These are phyloP conservation scores for Callocephalon fimbriatum DNA, from an alignment of 2,113 vertebrate species.

Conservation along the genomic window DNA sequence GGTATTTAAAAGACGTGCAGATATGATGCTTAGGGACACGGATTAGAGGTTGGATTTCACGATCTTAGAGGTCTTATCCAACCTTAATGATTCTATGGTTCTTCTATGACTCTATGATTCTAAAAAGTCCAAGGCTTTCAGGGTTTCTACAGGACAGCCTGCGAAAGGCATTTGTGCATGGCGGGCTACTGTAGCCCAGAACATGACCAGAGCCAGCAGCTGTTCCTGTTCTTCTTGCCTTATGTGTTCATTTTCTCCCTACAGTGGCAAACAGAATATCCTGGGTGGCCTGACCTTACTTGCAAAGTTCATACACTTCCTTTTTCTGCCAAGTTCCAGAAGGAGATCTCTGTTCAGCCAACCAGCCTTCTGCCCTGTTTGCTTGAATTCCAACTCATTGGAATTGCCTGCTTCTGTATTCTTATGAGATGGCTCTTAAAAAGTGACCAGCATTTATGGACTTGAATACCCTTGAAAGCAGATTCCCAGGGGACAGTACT, in stretches of 20 bases:
- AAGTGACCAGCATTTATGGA: neutral
- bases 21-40: neutral
- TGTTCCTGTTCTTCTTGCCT: neutral
- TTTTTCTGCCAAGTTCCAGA: neutral
- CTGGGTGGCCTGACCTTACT: neutral
- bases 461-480: neutral
- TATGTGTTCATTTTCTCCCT: neutral
- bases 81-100: neutral
- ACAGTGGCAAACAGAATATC: neutral
- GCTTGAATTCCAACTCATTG: neutral
- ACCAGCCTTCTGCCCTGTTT: neutral
- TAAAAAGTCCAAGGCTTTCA: neutral
- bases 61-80: neutral
- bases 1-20: neutral
- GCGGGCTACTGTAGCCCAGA: neutral
- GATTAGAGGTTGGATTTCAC: neutral
- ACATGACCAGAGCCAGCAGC: neutral
- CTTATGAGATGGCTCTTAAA: neutral
- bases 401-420: neutral
- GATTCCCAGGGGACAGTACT: neutral
- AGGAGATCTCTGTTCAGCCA: neutral
- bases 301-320: neutral
- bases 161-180: neutral
- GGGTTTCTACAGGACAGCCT: neutral
- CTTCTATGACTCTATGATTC: neutral